A percentile compares a stretch with the other conserved stretches of the same genome.
These are phyloP conservation scores for Camelus dromedarius DNA, from an alignment of 2,113 vertebrate species.

Conservation along the genomic window DNA sequence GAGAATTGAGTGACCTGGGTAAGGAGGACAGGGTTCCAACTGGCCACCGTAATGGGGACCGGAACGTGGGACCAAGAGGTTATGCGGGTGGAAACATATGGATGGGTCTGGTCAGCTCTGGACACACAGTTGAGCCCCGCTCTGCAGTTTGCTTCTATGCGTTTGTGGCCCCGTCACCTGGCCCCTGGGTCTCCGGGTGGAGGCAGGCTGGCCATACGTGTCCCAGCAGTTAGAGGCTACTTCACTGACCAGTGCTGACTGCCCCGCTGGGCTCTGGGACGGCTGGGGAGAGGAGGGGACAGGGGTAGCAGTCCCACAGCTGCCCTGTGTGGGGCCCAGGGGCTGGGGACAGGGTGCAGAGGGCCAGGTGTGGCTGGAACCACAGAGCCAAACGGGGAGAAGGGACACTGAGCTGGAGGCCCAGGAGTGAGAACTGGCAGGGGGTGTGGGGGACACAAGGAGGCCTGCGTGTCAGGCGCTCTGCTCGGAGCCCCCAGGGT, in stretches of 20 bases:
- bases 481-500: rapidly evolving
- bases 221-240: rapidly evolving
- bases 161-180: rapidly evolving
- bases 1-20: rapidly evolving
- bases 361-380: not conserved
- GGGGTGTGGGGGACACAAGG: rapidly evolving
- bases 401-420: rapidly evolving
- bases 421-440: rapidly evolving
- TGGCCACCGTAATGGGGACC: rapidly evolving
- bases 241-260: not conserved
- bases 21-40: not conserved
- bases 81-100: rapidly evolving
- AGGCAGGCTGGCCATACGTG: rapidly evolving
- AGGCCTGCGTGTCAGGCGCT: not conserved
- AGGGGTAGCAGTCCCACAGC: not conserved
- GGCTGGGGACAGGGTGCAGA: not conserved
- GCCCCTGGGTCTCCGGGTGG: not conserved
- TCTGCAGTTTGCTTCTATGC: not conserved
- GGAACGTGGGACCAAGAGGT: rapidly evolving
- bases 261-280: not conserved
- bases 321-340: not conserved
- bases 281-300: rapidly evolving
- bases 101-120: not conserved
- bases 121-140: rapidly evolving
- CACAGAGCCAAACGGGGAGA: not conserved